A percentile compares a stretch with the other conserved stretches of the same genome.
These are phyloP conservation scores for Tylochromis polylepis DNA, from an alignment of 2,113 vertebrate genomes.

Conservation along the genomic window DNA sequence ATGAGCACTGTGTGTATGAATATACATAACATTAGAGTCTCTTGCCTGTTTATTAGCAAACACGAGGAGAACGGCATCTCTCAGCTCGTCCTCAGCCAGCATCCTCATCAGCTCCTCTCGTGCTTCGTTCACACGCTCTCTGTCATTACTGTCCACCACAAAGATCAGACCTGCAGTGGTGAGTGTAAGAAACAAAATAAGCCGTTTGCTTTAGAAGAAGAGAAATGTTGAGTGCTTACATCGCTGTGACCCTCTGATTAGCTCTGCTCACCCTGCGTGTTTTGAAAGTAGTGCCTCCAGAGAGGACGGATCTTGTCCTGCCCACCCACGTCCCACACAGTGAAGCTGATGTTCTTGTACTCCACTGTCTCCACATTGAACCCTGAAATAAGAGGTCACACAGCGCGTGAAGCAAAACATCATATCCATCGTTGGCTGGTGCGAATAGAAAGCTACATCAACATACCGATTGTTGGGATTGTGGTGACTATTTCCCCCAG, in stretches of 20 bases:
- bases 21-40: not conserved
- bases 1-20: not conserved
- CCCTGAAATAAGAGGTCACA: constrained; percentile 66
- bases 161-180: constrained; percentile 82
- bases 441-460: not conserved
- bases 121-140: constrained; percentile 93
- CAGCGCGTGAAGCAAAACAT: not conserved
- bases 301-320: constrained; percentile 98
- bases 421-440: not conserved
- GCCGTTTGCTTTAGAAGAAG: not conserved
- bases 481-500: constrained; percentile 91
- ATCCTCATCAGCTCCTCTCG: constrained; percentile 97
- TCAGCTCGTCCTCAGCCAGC: constrained; percentile 92
- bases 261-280: constrained; percentile 91
- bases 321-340: constrained; percentile 97
- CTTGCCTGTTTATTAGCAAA: constrained; percentile 95
- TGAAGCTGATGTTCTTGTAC: constrained; percentile 99
- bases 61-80: constrained; percentile 92
- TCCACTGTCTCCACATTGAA: constrained; percentile 98
- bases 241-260: not conserved
- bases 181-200: not conserved
- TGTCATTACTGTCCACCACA: constrained; percentile 96
- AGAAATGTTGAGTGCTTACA: not conserved
- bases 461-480: constrained; percentile 86
- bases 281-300: constrained; percentile 98